Evolutionary conservation across 2,797 vertebrate genomes (phyloP).

Genomic region (Chrysocyon brachyurus): DNA sequence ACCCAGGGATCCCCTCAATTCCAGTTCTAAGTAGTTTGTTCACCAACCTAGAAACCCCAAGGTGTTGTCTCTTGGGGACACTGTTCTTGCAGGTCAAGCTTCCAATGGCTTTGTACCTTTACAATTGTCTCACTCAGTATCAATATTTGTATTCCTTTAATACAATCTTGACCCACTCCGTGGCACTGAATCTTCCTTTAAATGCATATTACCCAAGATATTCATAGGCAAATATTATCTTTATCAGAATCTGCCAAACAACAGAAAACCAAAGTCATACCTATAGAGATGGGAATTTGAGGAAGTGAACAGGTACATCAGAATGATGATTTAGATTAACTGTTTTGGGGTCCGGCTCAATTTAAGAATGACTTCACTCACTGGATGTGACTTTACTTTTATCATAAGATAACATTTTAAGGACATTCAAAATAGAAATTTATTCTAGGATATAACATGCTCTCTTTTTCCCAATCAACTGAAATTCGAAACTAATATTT

Average conservation of each 20-base stretch:
- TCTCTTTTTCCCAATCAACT: neutral
- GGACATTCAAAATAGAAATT: neutral
- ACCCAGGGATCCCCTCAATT: neutral
- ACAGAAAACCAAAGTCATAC: neutral
- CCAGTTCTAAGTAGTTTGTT: neutral
- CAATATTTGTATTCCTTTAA: neutral
- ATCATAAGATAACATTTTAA: constrained; percentile 18
- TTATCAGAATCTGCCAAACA: neutral
- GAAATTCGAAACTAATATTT: neutral
- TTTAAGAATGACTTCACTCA: neutral
- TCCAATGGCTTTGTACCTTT: neutral
- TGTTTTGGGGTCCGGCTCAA: neutral
- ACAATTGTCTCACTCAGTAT: neutral
- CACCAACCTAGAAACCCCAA: neutral
- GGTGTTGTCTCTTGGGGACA: neutral
- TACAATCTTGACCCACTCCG: neutral
- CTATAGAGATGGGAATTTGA: neutral
- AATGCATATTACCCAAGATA: neutral
- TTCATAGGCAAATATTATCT: neutral
- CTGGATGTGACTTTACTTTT: neutral
- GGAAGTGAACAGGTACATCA: neutral
- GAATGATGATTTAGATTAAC: neutral
- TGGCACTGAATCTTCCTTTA: neutral
- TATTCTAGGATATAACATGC: neutral
- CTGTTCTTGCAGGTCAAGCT: neutral